Evolutionary conservation across 2,888 invertebrate species (phyloP).

Genomic region (Incurvaria masculella): DNA sequence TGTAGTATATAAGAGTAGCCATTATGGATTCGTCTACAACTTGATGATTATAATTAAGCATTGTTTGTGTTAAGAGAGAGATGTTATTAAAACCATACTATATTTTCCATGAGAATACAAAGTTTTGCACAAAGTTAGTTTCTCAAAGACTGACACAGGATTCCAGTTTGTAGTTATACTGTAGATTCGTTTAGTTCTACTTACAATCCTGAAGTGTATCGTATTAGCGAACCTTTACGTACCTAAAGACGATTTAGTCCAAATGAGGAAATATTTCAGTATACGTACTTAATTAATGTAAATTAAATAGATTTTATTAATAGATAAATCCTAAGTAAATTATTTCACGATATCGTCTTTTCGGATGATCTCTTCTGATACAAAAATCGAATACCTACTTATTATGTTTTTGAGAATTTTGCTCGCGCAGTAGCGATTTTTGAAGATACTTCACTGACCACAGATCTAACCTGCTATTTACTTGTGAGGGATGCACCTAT

Average conservation of each 20-base stretch:
- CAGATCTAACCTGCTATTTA: too few species aligned
- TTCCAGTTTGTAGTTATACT: neutral
- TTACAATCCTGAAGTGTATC: neutral
- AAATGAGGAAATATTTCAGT: slow-evolving; percentile 53
- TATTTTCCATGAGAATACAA: neutral
- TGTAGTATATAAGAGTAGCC: slow-evolving; percentile 34
- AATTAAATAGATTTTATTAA: slow-evolving; percentile 54
- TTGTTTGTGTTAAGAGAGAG: neutral
- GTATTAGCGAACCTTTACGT: slow-evolving; percentile 21
- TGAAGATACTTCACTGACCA: too few species aligned
- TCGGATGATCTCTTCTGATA: slow-evolving; percentile 18
- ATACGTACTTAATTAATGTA: slow-evolving; percentile 53
- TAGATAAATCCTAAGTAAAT: slow-evolving; percentile 52
- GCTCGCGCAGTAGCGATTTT: neutral
- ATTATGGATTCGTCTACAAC: slow-evolving; percentile 25
- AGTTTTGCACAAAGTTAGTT: neutral
- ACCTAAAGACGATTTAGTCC: slow-evolving; percentile 40
- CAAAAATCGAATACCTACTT: slow-evolving; percentile 3
- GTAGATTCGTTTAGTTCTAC: neutral
- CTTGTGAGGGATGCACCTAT: too few species aligned
- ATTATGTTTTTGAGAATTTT: too few species aligned
- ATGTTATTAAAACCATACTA: neutral
- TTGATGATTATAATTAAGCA: neutral
- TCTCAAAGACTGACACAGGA: neutral
- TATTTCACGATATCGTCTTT: slow-evolving; percentile 49